Conservation (phyloP, 2,797 vertebrate species). For the Phoeniculus purpureus region DNA sequence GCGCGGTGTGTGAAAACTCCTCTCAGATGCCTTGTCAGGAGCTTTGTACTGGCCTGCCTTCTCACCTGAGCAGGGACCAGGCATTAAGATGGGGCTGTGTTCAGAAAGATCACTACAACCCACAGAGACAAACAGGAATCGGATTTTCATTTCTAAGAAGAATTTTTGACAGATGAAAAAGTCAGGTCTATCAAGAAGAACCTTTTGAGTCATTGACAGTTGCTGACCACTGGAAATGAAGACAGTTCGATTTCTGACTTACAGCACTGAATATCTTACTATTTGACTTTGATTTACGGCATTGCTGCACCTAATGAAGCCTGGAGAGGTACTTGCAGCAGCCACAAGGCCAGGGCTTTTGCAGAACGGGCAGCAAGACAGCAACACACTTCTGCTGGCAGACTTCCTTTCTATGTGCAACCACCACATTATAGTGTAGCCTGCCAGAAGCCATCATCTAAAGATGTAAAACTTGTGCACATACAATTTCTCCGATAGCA, state of each 20-base stretch:
- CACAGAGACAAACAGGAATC: neutral
- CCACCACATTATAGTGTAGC: conserved; percentile 36
- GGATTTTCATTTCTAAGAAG: neutral
- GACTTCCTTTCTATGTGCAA: neutral
- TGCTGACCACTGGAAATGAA: neutral
- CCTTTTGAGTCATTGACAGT: neutral
- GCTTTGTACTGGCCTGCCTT: neutral
- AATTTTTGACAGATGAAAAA: neutral
- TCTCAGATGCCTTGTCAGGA: neutral
- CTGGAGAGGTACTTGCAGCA: neutral
- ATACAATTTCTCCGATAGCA: neutral
- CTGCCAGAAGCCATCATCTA: conserved; percentile 27
- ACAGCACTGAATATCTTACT: neutral
- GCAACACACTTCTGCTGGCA: neutral
- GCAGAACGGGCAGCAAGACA: neutral
- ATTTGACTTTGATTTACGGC: neutral
- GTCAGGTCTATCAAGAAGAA: neutral
- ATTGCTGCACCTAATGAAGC: neutral
- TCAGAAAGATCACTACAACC: neutral
- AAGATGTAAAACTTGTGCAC: conserved; percentile 29
- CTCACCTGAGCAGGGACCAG: neutral
- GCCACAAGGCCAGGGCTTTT: neutral
- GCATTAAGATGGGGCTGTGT: neutral
- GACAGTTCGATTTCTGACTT: neutral
- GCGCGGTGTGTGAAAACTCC: neutral